These are phyloP conservation scores for Saturnia japonica DNA, from an alignment of 2,888 invertebrate genomes.

Conservation along the genomic window DNA sequence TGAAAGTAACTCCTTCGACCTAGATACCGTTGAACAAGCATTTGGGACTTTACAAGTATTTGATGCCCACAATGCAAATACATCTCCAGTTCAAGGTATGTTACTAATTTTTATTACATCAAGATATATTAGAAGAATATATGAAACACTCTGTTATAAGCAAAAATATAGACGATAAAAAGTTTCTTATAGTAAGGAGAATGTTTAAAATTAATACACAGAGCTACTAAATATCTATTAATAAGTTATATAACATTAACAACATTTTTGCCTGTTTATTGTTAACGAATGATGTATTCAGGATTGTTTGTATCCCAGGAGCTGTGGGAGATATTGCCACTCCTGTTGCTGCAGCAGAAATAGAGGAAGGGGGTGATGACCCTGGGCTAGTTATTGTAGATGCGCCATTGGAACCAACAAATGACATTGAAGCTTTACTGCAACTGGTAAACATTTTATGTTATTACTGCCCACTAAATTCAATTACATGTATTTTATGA, in stretches of 20 bases:
- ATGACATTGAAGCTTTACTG: slow-evolving; percentile 86
- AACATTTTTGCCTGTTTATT: neutral
- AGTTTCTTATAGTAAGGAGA: neutral
- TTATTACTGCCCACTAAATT: neutral
- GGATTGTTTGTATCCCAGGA: slow-evolving; percentile 33
- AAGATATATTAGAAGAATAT: neutral
- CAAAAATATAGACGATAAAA: no score
- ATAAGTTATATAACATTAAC: no score
- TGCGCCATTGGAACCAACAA: slow-evolving; percentile 86
- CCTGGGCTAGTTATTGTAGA: slow-evolving; percentile 90
- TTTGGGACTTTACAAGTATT: slow-evolving; percentile 81
- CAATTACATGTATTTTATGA: no score
- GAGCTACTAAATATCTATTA: no score
- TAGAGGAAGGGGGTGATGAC: slow-evolving; percentile 89
- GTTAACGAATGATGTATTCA: neutral
- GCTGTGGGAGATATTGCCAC: slow-evolving; percentile 67
- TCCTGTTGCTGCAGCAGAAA: slow-evolving; percentile 87
- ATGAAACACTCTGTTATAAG: neutral
- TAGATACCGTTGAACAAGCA: slow-evolving; percentile 79
- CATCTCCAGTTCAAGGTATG: slow-evolving; percentile 75
- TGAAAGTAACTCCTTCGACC: slow-evolving; percentile 82
- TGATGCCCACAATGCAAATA: slow-evolving; percentile 80
- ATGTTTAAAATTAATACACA: no score
- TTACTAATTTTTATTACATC: neutral
- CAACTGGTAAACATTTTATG: slow-evolving; percentile 77